These are phyloP conservation scores for Patiria miniata DNA, from an alignment of 35 echinoderm and acorn worm species.

Conservation along the genomic window DNA sequence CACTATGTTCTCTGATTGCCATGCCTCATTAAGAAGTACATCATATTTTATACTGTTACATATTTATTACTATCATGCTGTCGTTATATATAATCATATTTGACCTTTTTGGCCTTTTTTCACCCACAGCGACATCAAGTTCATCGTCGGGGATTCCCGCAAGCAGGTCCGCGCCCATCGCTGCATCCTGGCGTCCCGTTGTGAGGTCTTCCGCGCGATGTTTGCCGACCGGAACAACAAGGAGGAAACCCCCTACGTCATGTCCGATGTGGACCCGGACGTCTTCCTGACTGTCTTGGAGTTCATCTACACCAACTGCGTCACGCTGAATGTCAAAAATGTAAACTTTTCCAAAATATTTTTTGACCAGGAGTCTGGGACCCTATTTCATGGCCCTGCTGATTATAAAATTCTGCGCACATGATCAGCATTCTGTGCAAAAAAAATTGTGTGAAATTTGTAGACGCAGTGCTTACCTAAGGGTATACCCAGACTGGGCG, in stretches of 20 bases:
- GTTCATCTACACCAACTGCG: constrained; percentile 83
- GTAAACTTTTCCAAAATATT: constrained; percentile 29
- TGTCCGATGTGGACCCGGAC: constrained; percentile 66
- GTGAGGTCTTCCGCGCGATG: constrained; percentile 81
- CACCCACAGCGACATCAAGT: constrained; percentile 68
- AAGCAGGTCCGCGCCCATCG: constrained; percentile 65
- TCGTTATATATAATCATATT: too few species aligned
- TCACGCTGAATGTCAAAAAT: constrained; percentile 49
- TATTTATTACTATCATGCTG: too few species aligned
- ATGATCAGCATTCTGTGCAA: background rate
- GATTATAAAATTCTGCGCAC: background rate
- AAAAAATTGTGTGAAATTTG: background rate
- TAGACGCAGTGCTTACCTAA: background rate
- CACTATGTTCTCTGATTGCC: too few species aligned
- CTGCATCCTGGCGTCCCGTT: constrained; percentile 63
- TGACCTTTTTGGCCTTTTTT: background rate
- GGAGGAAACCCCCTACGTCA: constrained; percentile 56
- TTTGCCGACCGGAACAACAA: constrained; percentile 55
- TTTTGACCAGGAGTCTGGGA: background rate
- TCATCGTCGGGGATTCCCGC: constrained; percentile 63
- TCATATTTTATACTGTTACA: too few species aligned
- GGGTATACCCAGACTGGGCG: too few species aligned
- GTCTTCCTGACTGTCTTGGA: constrained; percentile 66
- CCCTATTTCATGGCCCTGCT: background rate
- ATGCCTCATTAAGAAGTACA: too few species aligned